Evolutionary conservation across 2,797 vertebrate species (phyloP).

Genomic region (Hydrophis major): DNA sequence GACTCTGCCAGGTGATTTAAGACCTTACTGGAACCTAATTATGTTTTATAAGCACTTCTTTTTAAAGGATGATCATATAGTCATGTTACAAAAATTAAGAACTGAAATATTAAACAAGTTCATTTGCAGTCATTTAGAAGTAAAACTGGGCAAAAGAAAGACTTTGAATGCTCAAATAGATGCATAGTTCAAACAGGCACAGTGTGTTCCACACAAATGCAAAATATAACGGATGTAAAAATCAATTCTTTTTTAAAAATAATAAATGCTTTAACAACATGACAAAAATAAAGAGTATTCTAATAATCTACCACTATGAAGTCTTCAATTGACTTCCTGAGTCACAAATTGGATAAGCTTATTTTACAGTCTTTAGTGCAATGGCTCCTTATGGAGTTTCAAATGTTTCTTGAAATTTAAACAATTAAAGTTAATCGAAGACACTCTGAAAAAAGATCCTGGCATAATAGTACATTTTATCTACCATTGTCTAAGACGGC

Average conservation of each 20-base stretch:
- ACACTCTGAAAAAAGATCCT: slow-evolving; percentile 49
- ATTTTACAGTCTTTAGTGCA: not conserved
- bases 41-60: not conserved
- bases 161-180: not conserved
- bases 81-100: not conserved
- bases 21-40: not conserved
- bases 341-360: not conserved
- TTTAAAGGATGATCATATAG: not conserved
- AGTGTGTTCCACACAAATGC: not conserved
- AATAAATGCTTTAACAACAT: not conserved
- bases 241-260: not conserved
- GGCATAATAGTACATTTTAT: slow-evolving; percentile 51
- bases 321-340: not conserved
- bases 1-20: not conserved
- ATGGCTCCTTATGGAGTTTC: slow-evolving; percentile 2
- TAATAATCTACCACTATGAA: not conserved
- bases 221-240: not conserved
- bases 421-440: slow-evolving; percentile 62
- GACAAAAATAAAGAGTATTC: not conserved
- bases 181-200: not conserved
- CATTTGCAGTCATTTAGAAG: not conserved
- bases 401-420: slow-evolving; percentile 47
- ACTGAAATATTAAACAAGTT: not conserved
- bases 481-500: slow-evolving; percentile 50
- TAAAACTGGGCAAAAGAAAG: not conserved